A percentile compares a stretch with the other conserved stretches of the same genome.
Evolutionary conservation across 2,797 vertebrate species (phyloP).

Genomic region (Bovichtus diacanthus): DNA sequence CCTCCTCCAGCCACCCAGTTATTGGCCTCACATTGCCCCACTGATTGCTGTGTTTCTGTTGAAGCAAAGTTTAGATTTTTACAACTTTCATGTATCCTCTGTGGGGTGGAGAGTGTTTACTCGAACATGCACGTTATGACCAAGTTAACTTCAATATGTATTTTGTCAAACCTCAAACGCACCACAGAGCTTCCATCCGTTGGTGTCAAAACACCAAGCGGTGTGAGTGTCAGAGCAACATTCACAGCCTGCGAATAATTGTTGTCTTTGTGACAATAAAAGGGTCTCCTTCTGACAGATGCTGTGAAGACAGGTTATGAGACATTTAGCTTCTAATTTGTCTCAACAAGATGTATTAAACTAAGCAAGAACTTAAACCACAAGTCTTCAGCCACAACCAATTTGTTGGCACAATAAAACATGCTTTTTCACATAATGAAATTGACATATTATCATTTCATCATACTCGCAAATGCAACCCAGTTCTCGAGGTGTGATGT

Average conservation of each 20-base stretch:
- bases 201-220: not conserved
- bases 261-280: not conserved
- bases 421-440: not conserved
- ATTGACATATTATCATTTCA: too few species aligned
- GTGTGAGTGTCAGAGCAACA: not conserved
- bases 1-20: not conserved
- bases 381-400: rapidly evolving
- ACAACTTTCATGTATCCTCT: too few species aligned
- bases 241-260: too few species aligned
- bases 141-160: too few species aligned
- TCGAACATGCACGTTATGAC: not conserved
- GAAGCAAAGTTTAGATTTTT: not conserved
- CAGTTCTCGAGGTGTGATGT: rapidly evolving
- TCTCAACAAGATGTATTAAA: not conserved
- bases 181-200: not conserved
- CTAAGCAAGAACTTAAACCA: not conserved
- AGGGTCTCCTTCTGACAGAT: too few species aligned
- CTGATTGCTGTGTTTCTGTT: not conserved
- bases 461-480: not conserved
- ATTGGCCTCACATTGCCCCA: not conserved
- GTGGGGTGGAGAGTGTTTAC: too few species aligned
- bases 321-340: too few species aligned
- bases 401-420: not conserved
- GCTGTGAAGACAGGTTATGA: too few species aligned
- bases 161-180: not conserved